Evolutionary conservation across 1,140 invertebrate species (phyloP).

Genomic region (Drosophila tsacasi): DNA sequence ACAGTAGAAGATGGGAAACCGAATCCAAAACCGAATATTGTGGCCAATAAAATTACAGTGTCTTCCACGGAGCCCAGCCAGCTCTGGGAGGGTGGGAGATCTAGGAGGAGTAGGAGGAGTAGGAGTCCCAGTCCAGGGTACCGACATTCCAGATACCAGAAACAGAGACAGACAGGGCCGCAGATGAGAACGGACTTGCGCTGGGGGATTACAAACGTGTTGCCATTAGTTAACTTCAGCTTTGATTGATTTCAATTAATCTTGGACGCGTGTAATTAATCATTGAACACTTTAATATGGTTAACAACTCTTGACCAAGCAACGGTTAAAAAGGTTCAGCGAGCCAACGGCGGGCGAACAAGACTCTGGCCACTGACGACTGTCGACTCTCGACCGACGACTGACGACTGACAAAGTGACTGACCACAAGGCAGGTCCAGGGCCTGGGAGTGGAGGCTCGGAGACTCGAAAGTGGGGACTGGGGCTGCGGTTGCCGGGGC

Average conservation of each 20-base stretch:
- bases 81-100: conserved; percentile 20
- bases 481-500: conserved; percentile 56
- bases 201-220: conserved; percentile 82
- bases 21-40: conserved; percentile 42
- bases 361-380: conserved; percentile 38
- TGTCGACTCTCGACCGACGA: conserved; percentile 17
- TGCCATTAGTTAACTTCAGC: conserved; percentile 85
- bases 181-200: conserved; percentile 36
- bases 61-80: conserved; percentile 3
- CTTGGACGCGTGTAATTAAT: conserved; percentile 85
- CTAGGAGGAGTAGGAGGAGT: conserved; percentile 26
- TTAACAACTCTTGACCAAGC: conserved; percentile 85
- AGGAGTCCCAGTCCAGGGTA: conserved; percentile 21
- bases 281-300: conserved; percentile 85
- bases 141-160: conserved; percentile 62
- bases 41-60: conserved; percentile 65
- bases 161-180: conserved; percentile 24
- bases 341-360: conserved; percentile 48
- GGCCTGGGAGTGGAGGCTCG: conserved; percentile 12
- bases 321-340: conserved; percentile 85
- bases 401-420: conserved; percentile 67
- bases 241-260: conserved; percentile 85
- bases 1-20: conserved; percentile 19
- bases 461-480: not conserved
- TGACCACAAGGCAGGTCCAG: conserved; percentile 47